Percentiles rank a stretch among this genome's conserved stretches.
Conservation (phyloP, 2,113 vertebrate species). For the Pluvialis apricaria region DNA sequence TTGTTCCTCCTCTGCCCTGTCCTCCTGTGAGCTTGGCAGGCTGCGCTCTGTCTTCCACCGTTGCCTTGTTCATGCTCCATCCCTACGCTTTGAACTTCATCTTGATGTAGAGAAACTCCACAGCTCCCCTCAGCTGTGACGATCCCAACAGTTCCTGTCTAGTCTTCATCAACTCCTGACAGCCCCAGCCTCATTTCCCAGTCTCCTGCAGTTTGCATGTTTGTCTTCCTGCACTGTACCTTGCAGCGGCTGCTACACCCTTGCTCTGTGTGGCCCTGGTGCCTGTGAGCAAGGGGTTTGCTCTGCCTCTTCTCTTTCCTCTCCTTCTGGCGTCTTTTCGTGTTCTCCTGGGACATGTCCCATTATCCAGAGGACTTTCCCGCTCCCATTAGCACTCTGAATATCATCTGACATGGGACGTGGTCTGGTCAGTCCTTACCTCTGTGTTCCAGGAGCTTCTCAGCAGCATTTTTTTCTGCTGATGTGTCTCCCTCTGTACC, state of each 20-base stretch:
- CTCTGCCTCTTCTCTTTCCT: not conserved
- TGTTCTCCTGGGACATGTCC: not conserved
- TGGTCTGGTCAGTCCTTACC: not conserved
- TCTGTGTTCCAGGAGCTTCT: not conserved
- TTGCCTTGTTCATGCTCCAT: not conserved
- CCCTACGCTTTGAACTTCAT: not conserved
- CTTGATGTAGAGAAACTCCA: not conserved
- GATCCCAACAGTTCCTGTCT: not conserved
- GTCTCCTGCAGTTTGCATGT: not conserved
- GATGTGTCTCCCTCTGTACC: not conserved
- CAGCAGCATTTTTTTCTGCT: not conserved
- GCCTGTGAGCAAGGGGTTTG: not conserved
- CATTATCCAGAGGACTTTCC: not conserved
- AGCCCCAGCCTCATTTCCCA: not conserved
- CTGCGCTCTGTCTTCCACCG: rapidly evolving
- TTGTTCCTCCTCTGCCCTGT: not conserved
- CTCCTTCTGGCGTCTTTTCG: not conserved
- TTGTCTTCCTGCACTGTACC: not conserved
- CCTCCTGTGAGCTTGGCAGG: not conserved
- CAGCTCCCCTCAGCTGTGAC: not conserved
- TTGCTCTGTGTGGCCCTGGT: not conserved
- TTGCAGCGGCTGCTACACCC: rapidly evolving
- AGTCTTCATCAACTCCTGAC: not conserved
- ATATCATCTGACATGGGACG: not conserved
- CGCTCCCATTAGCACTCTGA: not conserved